Evolutionary conservation across 2,888 invertebrate species (phyloP).

Genomic region (Temnothorax rugatulus): DNA sequence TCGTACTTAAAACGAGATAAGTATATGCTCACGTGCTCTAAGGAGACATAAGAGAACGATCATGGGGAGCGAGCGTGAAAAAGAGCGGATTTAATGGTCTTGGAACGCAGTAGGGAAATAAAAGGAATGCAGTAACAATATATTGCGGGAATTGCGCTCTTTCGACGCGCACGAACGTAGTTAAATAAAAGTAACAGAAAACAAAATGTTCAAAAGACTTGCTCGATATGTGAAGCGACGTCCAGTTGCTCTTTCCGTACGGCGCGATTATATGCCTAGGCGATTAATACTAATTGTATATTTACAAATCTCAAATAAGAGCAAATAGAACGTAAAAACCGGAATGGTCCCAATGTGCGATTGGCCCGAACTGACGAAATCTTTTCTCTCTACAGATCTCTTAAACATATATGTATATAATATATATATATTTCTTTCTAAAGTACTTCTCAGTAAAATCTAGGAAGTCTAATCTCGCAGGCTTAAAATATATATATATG

Average conservation of each 20-base stretch:
- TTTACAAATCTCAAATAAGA: slow-evolving; percentile 52
- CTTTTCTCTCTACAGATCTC: slow-evolving; percentile 1
- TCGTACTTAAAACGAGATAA: slow-evolving; percentile 36
- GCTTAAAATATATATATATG: slow-evolving; percentile 16
- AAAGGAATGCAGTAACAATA: slow-evolving; percentile 5
- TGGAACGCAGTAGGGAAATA: neutral
- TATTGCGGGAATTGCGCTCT: neutral
- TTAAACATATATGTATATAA: neutral
- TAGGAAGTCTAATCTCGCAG: slow-evolving; percentile 51
- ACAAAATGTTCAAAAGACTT: slow-evolving; percentile 25
- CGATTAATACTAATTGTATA: slow-evolving; percentile 47
- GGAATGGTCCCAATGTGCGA: slow-evolving; percentile 5
- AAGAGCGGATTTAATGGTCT: neutral
- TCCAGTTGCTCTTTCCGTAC: neutral
- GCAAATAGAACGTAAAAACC: slow-evolving; percentile 8
- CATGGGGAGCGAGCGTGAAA: neutral
- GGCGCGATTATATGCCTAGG: neutral
- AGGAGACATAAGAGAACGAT: neutral
- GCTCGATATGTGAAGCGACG: slow-evolving; percentile 27
- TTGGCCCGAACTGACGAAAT: slow-evolving; percentile 4
- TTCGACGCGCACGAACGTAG: slow-evolving; percentile 36
- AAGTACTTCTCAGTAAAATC: slow-evolving; percentile 37
- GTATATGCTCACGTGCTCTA: neutral
- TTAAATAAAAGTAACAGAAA: slow-evolving; percentile 44
- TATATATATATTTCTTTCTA: neutral